These are phyloP conservation scores for Sphaeramia orbicularis DNA, from an alignment of 2,797 vertebrate genomes.

Conservation along the genomic window DNA sequence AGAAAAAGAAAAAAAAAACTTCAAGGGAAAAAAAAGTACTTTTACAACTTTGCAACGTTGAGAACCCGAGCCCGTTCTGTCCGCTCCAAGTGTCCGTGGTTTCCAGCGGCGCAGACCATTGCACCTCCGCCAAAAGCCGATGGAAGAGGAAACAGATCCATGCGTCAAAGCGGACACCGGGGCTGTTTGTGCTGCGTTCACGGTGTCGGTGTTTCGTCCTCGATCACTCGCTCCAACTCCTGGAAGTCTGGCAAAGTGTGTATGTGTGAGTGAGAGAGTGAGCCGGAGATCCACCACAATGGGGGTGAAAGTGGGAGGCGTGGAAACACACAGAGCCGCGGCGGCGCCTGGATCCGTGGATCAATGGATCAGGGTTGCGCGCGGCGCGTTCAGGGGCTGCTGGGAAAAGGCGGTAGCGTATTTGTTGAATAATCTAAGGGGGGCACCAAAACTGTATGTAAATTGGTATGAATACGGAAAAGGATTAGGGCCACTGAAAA, in stretches of 20 bases:
- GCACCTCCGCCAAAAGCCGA: constrained; percentile 50
- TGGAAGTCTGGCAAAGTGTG: constrained; percentile 74
- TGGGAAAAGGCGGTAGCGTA: constrained; percentile 16
- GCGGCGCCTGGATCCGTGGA: constrained; percentile 73
- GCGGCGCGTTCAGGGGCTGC: constrained; percentile 45
- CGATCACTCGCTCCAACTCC: constrained; percentile 69
- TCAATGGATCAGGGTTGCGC: constrained; percentile 78
- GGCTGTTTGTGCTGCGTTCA: constrained; percentile 2
- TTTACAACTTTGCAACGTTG: constrained; percentile 80
- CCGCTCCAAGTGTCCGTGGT: constrained; percentile 41
- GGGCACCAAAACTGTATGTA: no score
- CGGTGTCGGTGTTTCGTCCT: constrained; percentile 36
- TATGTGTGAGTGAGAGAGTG: no score
- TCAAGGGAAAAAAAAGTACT: constrained; percentile 79
- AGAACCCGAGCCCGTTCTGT: constrained; percentile 49
- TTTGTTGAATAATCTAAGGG: no score
- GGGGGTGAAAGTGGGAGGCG: constrained; percentile 84
- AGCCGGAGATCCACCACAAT: constrained; percentile 85
- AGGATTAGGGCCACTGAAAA: no score
- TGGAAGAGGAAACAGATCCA: constrained; percentile 52
- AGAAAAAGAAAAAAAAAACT: constrained; percentile 60
- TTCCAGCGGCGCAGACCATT: constrained; percentile 42
- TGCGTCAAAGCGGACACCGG: constrained; percentile 32
- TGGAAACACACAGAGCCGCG: constrained; percentile 70
- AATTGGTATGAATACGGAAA: no score